These are phyloP conservation scores for Drosophila picticornis DNA, from an alignment of 2,888 invertebrate species.

Conservation along the genomic window DNA sequence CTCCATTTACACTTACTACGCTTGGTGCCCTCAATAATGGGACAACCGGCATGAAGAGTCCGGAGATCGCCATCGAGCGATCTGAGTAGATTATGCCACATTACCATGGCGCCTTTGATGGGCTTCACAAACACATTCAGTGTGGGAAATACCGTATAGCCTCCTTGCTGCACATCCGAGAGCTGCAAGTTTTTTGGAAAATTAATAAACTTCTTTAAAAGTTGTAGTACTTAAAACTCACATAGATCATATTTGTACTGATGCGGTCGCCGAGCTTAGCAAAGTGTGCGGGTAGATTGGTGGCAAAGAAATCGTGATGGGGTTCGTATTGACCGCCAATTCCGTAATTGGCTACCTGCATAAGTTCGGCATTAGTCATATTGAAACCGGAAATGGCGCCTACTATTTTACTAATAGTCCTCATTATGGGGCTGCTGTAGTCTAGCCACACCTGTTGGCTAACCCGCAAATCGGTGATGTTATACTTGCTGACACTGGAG, in stretches of 20 bases:
- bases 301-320: slow-evolving; percentile 92
- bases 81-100: slow-evolving; percentile 96
- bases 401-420: slow-evolving; percentile 34
- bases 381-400: slow-evolving; percentile 93
- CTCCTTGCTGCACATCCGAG: slow-evolving; percentile 98
- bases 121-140: slow-evolving; percentile 95
- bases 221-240: slow-evolving; percentile 87
- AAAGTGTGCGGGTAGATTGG: accelerated
- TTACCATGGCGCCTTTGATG: slow-evolving; percentile 94
- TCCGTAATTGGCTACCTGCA: slow-evolving; percentile 99
- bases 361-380: slow-evolving; percentile 93
- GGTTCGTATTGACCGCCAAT: slow-evolving; percentile 99
- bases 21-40: slow-evolving; percentile 96
- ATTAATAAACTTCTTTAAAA: accelerated
- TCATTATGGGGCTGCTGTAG: slow-evolving; percentile 43
- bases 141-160: slow-evolving; percentile 97
- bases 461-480: not conserved
- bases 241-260: slow-evolving; percentile 97
- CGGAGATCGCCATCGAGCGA: slow-evolving; percentile 94
- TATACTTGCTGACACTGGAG: too few species aligned
- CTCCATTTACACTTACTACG: slow-evolving; percentile 89
- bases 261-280: slow-evolving; percentile 88
- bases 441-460: slow-evolving; percentile 67
- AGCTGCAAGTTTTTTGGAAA: slow-evolving; percentile 88
- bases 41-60: slow-evolving; percentile 97